Percentiles rank a stretch among this genome's conserved stretches.
These are phyloP conservation scores for Portunus trituberculatus DNA, from an alignment of 1,140 invertebrate species.

Conservation along the genomic window DNA sequence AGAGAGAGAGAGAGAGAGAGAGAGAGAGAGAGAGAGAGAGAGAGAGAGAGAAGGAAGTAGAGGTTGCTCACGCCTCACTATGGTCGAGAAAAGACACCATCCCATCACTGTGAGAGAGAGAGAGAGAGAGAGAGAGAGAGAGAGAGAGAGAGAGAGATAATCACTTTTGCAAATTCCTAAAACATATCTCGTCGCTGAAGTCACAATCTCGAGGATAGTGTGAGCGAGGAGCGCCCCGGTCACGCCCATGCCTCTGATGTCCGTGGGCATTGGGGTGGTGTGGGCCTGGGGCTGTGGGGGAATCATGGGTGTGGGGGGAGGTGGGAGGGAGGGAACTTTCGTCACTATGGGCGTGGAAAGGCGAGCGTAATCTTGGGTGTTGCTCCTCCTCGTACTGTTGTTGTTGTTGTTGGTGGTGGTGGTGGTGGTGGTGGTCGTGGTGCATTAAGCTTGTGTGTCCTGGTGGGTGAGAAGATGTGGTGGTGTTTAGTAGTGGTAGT, in stretches of 20 bases:
- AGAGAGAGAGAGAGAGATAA: conserved; percentile 7
- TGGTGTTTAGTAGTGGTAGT: too few relatives aligned
- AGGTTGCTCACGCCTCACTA: too few relatives aligned
- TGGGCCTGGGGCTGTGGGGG: neutral
- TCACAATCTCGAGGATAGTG: neutral
- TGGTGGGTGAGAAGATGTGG: too few relatives aligned
- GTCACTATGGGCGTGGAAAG: too few relatives aligned
- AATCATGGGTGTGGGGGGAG: neutral
- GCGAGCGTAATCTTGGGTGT: too few relatives aligned
- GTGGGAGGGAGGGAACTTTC: neutral
- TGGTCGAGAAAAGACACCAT: neutral
- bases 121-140: conserved; percentile 17
- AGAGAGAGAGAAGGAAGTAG: too few relatives aligned
- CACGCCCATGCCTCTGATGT: neutral
- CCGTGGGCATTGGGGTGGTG: neutral
- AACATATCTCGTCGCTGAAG: neutral
- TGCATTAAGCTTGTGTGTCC: too few relatives aligned
- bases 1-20: too few relatives aligned
- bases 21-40: too few relatives aligned
- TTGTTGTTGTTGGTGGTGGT: neutral
- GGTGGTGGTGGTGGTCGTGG: too few relatives aligned
- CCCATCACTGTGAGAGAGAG: neutral
- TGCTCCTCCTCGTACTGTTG: neutral
- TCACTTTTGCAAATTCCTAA: neutral
- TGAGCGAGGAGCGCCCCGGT: neutral